Base-by-base conservation (phyloP, 2,888 invertebrate species). In the Dynastes grantii region DNA sequence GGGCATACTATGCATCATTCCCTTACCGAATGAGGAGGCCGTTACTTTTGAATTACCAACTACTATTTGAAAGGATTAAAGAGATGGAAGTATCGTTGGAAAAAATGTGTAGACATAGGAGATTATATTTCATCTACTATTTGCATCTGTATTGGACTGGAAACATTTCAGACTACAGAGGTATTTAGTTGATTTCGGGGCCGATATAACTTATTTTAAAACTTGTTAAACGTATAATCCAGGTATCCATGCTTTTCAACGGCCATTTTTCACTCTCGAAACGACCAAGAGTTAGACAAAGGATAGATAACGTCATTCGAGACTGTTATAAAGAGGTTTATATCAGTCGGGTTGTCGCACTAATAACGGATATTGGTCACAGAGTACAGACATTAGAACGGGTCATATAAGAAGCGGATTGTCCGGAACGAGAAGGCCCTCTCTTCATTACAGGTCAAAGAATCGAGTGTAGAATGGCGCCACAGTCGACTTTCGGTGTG, bases 321-420 rank as follows among this genome's bases (percentile, higher is more conserved):
- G 27, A 22, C 45, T 27, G 29, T 27, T 16, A 51, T 68, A 22
- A 68, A 68, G 45, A n/a, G 22, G 27, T 51, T 45, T 22, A 68
- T 68, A 68, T 68, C 45, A 76, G 79, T 71, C 55, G 79, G 79
- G 83, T 82, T 82, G 81, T 79, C 82, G 81, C 80, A 78, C 82
- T 82, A 82, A 83, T 83, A 83, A 82, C 83, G 82, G 83, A 83
- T 83, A 83, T 83, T 83, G 83, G 83, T 82, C 83, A 81, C 83
- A 83, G 81, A 83, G 82, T 83, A 82, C 81, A 79, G 82, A 81
- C 83, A 83, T 83, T 83, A 83, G 82, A 81, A 81, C 80, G 81
- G 82, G 75, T 78, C 78, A 78, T 79, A 80, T 80, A 78, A 77
- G 77, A 78, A 77, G 75, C 80, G 81, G 80, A 80, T 80, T 79